Base-by-base conservation (phyloP, 2,113 vertebrate genomes). In the Gadus macrocephalus region DNA sequence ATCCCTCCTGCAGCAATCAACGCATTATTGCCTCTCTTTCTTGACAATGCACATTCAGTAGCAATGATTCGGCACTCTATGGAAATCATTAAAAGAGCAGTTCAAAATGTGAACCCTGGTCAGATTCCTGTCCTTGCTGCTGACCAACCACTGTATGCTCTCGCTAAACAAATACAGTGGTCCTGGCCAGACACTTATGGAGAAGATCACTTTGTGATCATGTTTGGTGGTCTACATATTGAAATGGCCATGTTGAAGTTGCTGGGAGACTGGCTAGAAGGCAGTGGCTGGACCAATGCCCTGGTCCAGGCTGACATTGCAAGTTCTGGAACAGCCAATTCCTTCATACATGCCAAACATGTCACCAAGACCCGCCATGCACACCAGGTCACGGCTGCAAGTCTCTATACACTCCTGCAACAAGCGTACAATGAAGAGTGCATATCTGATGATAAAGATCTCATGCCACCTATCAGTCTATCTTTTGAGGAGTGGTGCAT, bases 211-310 rank as follows among this genome's bases (percentile, higher is more conserved):
- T 62, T 61, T 49, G 68, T 69, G 7, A 42, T 69, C 28, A 38
- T 69, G 27, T 69, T 69, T 15, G 68, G 68, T 19, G 56, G 68
- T n/a, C 56, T 69, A 5, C 68, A 69, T 38, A 69, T 69, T 19
- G 56, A 69, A 11, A 69, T 69, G 68, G 68, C 68, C 1, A 15
- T 15, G 2, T 14, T 61, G 12, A 69, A 69, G 58, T 8, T 55
- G 17, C 28, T 61, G 5, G 56, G 56, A 1, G 17, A 11, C 14
- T 55, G 49, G 49, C 28, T 69, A 2, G 28, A 69, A 27, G 68
- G 5, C n/a, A 61, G 58, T 69, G 68, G 58, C 6, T 69, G 68
- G 58, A 38, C 58, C 2, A 20, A 22, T 11, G 14, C 64, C 9
- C 64, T 69, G 17, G 28, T 62, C 0, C 49, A 69, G 28, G 68